Evolutionary conservation across 2,888 invertebrate genomes (phyloP), one percentile per base, ranked within the genome.

Genomic region (Eupithecia insigniata): DNA sequence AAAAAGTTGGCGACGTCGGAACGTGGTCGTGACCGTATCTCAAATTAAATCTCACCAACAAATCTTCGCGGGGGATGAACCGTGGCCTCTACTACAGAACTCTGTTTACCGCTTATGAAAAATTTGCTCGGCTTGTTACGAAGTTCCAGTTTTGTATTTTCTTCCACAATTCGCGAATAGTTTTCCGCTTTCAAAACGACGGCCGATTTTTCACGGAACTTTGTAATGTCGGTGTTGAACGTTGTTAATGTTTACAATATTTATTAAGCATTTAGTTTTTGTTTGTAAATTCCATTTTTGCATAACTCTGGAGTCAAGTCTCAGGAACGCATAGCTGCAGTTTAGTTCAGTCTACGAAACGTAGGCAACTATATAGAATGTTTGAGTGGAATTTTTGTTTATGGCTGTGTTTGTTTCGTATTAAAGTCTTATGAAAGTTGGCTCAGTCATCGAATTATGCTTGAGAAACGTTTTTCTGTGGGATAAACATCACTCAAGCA

Each of bases 1-100:
- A 91, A 74, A 92, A 92, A 91, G 84, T 90, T 90, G 90, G 89
- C 89, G 89, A 88, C 87, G 88, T 81, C 83, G 82, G 84, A 78
- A 87, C 87, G 89, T 88, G 89, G 86, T 87, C 88, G 88, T 87
- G 90, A 88, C 90, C 90, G 89, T 92, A 93, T 92, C 92, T 93
- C 90, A 92, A 92, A 93, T 93, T 92, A 93, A 92, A 93, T 92
- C 92, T 92, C 84, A 86, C 89, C 90, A 90, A 92, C 91, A 92
- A 92, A 92, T 93, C 92, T 92, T 91, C 88, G 89, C 87, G 87
- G 85, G 84, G 89, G 87, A 87, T 89, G 87, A 88, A 86, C 87
- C 87, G 84, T 81, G 78, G 76, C 85, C 84, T 74, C 84, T 87
- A 88, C 88, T 77, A 87, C 75, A 72, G 80, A 67, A 71, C 79